Percentiles rank a stretch among this genome's conserved stretches.
Conservation (phyloP, 2,797 vertebrate species). For the Gymnothorax reevesii region DNA sequence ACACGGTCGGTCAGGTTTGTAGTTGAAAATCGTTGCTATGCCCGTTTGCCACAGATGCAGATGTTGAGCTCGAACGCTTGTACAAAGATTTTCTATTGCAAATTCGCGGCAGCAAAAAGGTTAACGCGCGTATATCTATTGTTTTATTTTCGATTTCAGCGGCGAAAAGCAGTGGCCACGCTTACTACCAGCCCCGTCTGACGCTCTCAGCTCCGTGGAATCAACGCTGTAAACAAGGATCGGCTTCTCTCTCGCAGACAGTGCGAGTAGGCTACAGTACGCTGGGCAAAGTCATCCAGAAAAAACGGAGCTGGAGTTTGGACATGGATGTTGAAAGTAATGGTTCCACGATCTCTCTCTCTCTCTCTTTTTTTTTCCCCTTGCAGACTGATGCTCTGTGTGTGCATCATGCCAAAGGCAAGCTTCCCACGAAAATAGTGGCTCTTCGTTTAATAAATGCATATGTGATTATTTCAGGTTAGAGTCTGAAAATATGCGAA, state of each 20-base stretch:
- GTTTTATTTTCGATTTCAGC: conserved; percentile 31
- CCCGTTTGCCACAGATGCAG: conserved; percentile 69
- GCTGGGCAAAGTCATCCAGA: conserved; percentile 36
- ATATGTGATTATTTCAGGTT: neutral
- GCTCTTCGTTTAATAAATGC: neutral
- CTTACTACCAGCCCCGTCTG: conserved; percentile 54
- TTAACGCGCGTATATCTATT: conserved; percentile 22
- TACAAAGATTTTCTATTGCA: neutral
- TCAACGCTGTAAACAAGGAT: conserved; percentile 92
- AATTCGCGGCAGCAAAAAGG: neutral
- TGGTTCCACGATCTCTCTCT: too few relatives aligned
- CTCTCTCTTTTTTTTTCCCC: neutral
- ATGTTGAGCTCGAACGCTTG: conserved; percentile 52
- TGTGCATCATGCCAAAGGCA: neutral
- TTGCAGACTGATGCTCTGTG: neutral
- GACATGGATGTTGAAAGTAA: neutral
- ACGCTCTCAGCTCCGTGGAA: conserved; percentile 72
- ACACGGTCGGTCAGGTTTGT: conserved; percentile 57
- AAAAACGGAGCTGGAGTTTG: conserved; percentile 63
- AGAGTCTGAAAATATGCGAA: neutral
- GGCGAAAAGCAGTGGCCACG: conserved; percentile 39
- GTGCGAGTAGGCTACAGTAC: conserved; percentile 47
- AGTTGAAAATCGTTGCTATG: conserved; percentile 60
- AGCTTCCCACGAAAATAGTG: neutral
- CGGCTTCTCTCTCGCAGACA: conserved; percentile 64